Evolutionary conservation across 2,797 vertebrate species (phyloP).

Genomic region (Hephaestus fuliginosus): DNA sequence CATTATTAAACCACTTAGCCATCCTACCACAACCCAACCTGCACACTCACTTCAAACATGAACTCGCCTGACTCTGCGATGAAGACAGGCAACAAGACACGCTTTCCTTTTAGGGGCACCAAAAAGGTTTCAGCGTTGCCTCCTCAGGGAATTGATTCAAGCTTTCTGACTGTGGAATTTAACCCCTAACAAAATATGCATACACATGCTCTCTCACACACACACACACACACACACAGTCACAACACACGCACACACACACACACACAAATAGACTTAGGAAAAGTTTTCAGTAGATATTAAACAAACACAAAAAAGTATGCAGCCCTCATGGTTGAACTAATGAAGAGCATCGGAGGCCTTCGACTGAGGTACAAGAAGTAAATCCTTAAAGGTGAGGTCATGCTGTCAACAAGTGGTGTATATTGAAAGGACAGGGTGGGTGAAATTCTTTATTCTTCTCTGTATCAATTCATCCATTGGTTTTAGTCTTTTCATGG

Average conservation of each 20-base stretch:
- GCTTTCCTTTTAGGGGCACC: slow-evolving; percentile 67
- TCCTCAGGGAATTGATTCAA: slow-evolving; percentile 59
- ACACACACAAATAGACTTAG: slow-evolving; percentile 2
- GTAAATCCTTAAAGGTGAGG: slow-evolving; percentile 18
- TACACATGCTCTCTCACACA: background rate
- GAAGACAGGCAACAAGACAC: slow-evolving; percentile 35
- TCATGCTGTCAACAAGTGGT: slow-evolving; percentile 8
- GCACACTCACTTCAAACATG: slow-evolving; percentile 20
- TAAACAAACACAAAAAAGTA: slow-evolving; percentile 42
- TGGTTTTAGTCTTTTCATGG: slow-evolving; percentile 11
- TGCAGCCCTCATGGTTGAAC: slow-evolving; percentile 33
- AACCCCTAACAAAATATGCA: slow-evolving; percentile 26
- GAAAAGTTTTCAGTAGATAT: slow-evolving; percentile 45
- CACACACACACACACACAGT: background rate
- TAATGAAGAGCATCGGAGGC: background rate
- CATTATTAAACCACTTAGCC: background rate
- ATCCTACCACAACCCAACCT: background rate
- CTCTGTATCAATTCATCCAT: background rate
- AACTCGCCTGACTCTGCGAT: background rate
- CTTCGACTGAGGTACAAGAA: slow-evolving; percentile 25
- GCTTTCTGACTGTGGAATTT: slow-evolving; percentile 50
- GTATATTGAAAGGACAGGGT: slow-evolving; percentile 30
- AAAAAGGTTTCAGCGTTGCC: slow-evolving; percentile 50
- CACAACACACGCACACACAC: too few relatives aligned
- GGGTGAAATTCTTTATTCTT: background rate